Conservation (phyloP, 2,113 vertebrate genomes). For the Ceyx melanurus region DNA sequence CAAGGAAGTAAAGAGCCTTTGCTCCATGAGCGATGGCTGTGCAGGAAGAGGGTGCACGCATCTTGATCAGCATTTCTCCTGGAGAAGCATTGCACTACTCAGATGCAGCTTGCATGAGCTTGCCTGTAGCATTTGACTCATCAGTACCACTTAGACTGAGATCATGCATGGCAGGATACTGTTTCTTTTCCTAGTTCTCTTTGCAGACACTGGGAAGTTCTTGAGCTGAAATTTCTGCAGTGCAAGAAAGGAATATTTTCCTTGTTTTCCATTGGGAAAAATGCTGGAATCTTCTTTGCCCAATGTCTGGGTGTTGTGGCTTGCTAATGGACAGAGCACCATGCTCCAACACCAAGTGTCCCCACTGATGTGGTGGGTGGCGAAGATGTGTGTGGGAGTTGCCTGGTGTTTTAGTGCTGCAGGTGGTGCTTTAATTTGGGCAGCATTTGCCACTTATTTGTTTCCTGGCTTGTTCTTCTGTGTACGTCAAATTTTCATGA, state of each 20-base stretch:
- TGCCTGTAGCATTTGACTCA: not conserved
- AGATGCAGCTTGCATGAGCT: not conserved
- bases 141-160: not conserved
- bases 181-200: not conserved
- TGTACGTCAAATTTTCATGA: not conserved
- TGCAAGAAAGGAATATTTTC: not conserved
- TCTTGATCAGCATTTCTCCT: not conserved
- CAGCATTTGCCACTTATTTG: fast-evolving
- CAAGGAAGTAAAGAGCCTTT: not conserved
- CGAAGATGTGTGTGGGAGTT: not conserved
- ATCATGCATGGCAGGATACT: not conserved
- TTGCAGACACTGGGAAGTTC: fast-evolving
- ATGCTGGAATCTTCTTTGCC: not conserved
- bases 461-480: constrained; percentile 1
- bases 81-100: not conserved
- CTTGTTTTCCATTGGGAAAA: not conserved
- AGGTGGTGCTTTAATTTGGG: constrained; percentile 8
- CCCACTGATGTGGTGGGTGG: constrained; percentile 17
- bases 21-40: fast-evolving
- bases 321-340: not conserved
- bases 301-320: not conserved
- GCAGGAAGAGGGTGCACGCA: fast-evolving
- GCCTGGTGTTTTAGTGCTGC: not conserved
- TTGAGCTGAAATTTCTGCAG: not conserved
- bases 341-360: not conserved